A percentile compares a stretch with the other conserved stretches of the same genome.
Evolutionary conservation across 2,888 invertebrate species (phyloP).

Genomic region (Leptinotarsa tumamoca): DNA sequence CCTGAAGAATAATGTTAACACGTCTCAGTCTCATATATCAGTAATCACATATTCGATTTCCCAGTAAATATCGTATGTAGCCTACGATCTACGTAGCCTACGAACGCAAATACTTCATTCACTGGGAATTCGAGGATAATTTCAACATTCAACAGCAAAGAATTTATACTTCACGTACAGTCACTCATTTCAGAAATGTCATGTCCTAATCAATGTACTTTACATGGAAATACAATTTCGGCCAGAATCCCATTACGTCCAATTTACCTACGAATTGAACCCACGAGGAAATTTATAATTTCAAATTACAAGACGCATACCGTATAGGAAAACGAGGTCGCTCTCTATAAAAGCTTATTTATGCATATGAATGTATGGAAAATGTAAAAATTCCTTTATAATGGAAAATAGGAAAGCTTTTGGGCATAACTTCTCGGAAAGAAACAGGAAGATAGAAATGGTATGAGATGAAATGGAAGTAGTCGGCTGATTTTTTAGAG

Average conservation of each 20-base stretch:
- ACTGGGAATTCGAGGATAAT: background rate
- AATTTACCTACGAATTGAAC: slow-evolving; percentile 56
- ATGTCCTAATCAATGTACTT: slow-evolving; percentile 49
- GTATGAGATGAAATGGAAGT: slow-evolving; percentile 23
- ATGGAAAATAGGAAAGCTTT: slow-evolving; percentile 36
- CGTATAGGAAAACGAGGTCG: slow-evolving; percentile 42
- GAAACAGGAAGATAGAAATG: slow-evolving; percentile 24
- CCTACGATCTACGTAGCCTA: background rate
- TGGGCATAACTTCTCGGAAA: slow-evolving; percentile 23
- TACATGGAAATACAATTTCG: slow-evolving; percentile 55
- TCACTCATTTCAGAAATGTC: slow-evolving; percentile 49
- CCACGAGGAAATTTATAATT: slow-evolving; percentile 52
- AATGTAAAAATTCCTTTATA: slow-evolving; percentile 38
- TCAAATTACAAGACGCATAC: slow-evolving; percentile 52
- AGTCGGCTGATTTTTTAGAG: slow-evolving; percentile 18
- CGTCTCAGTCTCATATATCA: background rate
- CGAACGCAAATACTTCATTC: background rate
- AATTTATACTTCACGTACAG: slow-evolving; percentile 44
- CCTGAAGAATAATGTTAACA: background rate
- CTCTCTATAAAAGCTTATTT: slow-evolving; percentile 43
- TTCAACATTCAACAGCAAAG: background rate
- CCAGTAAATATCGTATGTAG: background rate
- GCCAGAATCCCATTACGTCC: slow-evolving; percentile 52
- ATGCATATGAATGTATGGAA: slow-evolving; percentile 41
- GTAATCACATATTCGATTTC: background rate